Evolutionary conservation across 1,140 invertebrate genomes (phyloP), one percentile per base, ranked within the genome.

Genomic region (Camponotus floridanus): DNA sequence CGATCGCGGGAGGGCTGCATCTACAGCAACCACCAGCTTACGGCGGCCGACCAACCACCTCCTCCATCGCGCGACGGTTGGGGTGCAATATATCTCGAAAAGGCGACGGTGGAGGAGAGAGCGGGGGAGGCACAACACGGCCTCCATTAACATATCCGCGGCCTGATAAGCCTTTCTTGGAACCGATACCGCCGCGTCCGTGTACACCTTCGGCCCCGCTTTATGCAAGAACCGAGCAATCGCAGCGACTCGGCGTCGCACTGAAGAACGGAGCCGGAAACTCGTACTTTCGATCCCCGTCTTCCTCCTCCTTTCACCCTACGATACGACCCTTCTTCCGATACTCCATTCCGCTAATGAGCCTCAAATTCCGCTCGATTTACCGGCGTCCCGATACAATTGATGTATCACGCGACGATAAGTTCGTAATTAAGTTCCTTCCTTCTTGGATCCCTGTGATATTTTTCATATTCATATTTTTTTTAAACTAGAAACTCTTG

Each of bases 61-160:
- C 88, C 91, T 87, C 80, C 87, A 57, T 48, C 68, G 79, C 26
- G 67, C 79, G 71, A 62, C 61, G 86, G 76, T 67, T 70, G 87
- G 93, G 92, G 92, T 93, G 92, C 87, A 93, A 93, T 93, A 93
- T 94, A 93, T 93, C 91, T 94, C 92, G 87, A 90, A 91, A 84
- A 86, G 71, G 88, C 61, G 86, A 85, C 76, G 86, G 91, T 85
- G 85, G 85, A 84, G 74, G 76, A 86, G 59, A 83, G 89, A 4
- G 26, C 13, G 85, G 87, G 87, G 90, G 88, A 86, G 90, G 81
- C 70, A 51, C 48, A 90, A 94, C 94, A 94, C 92, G 92, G 91
- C 90, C 93, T 92, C 94, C 93, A 94, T 94, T 94, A 94, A 94
- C 94, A 95, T 94, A 95, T 94, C 93, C 94, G 91, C 92, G 92